These are phyloP conservation scores for Rotaria magnacalcarata DNA, from an alignment of 2,888 invertebrate species.

Conservation along the genomic window DNA sequence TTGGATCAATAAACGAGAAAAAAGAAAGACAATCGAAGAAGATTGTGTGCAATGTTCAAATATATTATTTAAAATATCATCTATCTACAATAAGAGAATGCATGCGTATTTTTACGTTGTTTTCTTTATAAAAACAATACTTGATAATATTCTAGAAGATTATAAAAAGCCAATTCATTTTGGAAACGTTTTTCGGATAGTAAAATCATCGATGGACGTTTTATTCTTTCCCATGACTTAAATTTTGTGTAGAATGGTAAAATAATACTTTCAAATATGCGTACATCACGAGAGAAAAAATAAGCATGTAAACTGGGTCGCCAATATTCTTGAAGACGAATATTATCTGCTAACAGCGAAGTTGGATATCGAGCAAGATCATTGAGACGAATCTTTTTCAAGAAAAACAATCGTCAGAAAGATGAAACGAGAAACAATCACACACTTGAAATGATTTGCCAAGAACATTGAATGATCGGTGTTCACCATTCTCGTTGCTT, in stretches of 20 bases:
- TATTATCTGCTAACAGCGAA: not conserved
- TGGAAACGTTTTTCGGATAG: not conserved
- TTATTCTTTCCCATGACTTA: not conserved
- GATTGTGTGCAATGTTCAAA: not conserved
- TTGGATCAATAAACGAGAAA: not conserved
- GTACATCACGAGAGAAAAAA: not conserved
- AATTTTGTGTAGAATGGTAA: not conserved
- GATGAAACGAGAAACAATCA: not conserved
- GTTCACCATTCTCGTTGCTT: not conserved
- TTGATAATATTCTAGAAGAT: not conserved
- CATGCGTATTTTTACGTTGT: no score
- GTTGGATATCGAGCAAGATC: not conserved
- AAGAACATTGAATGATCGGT: not conserved
- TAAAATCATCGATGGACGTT: not conserved
- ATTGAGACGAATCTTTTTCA: not conserved
- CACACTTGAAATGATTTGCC: not conserved
- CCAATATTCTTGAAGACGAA: not conserved
- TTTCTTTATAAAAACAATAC: not conserved
- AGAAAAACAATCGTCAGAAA: not conserved
- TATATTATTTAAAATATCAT: not conserved
- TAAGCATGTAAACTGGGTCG: not conserved
- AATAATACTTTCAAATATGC: not conserved
- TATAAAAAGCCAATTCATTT: conserved; percentile 21
- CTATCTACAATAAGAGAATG: not conserved
- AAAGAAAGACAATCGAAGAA: not conserved